Evolutionary conservation across 2,113 vertebrate genomes (phyloP).

Genomic region (Scartelaos histophorus): DNA sequence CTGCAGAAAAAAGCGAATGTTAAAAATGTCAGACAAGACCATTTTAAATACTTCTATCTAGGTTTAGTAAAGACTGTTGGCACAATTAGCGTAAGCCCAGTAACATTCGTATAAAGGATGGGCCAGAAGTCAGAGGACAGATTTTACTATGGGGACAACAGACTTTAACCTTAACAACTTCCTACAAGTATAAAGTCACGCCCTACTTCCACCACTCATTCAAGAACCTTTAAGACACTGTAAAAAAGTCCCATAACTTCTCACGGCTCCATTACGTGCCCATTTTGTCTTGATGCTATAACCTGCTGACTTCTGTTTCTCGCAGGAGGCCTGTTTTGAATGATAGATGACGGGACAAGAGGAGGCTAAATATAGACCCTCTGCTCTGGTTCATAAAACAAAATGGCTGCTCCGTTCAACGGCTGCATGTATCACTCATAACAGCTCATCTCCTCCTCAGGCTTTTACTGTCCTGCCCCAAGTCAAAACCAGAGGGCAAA

Average conservation of each 20-base stretch:
- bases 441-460: not conserved
- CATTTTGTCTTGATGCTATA: not conserved
- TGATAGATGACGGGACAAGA: not conserved
- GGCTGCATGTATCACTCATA: not conserved
- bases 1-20: too few relatives aligned
- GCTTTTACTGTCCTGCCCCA: not conserved
- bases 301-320: not conserved
- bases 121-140: not conserved
- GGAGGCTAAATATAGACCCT: not conserved
- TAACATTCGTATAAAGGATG: not conserved
- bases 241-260: not conserved
- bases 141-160: not conserved
- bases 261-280: not conserved
- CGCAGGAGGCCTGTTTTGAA: not conserved
- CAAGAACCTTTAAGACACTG: not conserved
- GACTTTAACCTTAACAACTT: not conserved
- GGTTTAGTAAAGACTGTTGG: too few relatives aligned
- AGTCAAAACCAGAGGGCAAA: not conserved
- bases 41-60: not conserved
- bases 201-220: not conserved
- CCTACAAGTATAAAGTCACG: not conserved
- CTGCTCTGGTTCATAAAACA: not conserved
- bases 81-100: not conserved
- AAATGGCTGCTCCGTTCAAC: not conserved
- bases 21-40: too few relatives aligned